Evolutionary conservation across 2,888 invertebrate species (phyloP).

Genomic region (Cephus spinipes): DNA sequence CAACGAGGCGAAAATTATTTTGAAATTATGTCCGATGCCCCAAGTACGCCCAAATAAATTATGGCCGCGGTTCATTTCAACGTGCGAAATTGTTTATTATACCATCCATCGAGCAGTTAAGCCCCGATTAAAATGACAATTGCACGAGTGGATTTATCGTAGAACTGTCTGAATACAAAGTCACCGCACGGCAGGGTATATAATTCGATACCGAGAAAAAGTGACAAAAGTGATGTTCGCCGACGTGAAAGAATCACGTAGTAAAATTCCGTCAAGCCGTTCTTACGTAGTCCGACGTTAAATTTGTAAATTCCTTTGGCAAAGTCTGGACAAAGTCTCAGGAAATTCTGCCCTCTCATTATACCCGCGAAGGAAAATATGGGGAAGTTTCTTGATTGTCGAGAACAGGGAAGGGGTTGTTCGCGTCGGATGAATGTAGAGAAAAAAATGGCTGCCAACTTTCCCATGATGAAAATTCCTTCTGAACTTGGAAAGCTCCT

Average conservation of each 20-base stretch:
- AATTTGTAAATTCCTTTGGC: background rate
- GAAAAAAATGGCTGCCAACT: background rate
- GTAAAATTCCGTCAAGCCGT: background rate
- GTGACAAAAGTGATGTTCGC: background rate
- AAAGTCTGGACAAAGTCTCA: background rate
- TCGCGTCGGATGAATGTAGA: background rate
- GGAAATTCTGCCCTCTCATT: background rate
- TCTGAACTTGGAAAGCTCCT: background rate
- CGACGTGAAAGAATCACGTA: background rate
- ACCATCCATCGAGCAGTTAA: background rate
- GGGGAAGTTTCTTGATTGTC: background rate
- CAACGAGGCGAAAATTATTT: slow-evolving; percentile 27
- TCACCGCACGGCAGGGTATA: background rate
- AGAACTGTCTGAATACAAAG: background rate
- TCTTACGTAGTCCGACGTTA: background rate
- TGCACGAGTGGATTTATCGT: background rate
- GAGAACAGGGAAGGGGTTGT: background rate
- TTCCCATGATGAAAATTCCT: background rate
- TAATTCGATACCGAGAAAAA: background rate
- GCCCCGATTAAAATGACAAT: background rate
- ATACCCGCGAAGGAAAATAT: background rate
- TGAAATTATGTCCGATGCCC: slow-evolving; percentile 18
- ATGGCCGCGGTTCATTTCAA: background rate
- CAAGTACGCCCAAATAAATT: slow-evolving; percentile 15
- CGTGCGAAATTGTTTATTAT: background rate